A percentile compares a stretch with the other conserved stretches of the same genome.
phyloP scores from a whole-genome alignment of 1,140 invertebrate genomes.

The Oppia nitens region DNA sequence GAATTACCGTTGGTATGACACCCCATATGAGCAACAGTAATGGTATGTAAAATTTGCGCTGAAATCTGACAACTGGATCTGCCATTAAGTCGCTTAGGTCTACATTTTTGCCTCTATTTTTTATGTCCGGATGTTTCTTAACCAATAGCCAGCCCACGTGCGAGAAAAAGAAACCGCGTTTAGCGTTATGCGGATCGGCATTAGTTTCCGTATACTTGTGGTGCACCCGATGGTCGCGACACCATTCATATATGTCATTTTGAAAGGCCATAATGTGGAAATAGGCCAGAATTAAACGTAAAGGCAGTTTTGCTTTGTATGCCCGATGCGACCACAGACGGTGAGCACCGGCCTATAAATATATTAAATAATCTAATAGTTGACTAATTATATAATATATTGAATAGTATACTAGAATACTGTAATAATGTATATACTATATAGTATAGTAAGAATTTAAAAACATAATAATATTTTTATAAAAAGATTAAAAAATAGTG shows the following conservation, averaged over 20 bases:
- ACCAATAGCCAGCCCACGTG: conserved; percentile 79
- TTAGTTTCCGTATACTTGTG: conserved; percentile 92
- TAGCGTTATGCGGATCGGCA: conserved; percentile 89
- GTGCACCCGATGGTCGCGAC: conserved; percentile 82
- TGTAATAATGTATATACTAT: too few species aligned
- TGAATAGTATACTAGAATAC: too few species aligned
- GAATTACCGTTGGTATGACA: conserved; percentile 60
- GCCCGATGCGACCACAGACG: conserved; percentile 81
- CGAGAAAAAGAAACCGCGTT: conserved; percentile 83
- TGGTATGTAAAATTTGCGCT: conserved; percentile 57
- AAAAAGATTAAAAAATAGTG: too few species aligned
- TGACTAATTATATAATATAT: too few species aligned
- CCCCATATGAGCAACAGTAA: conserved; percentile 68
- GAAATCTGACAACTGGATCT: conserved; percentile 71
- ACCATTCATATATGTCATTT: conserved; percentile 84
- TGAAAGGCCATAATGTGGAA: conserved; percentile 34
- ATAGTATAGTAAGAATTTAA: too few species aligned
- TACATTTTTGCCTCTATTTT: conserved; percentile 60
- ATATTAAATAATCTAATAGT: too few species aligned
- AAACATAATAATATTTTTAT: too few species aligned
- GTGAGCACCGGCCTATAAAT: conserved; percentile 80
- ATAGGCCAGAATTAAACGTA: conserved; percentile 54
- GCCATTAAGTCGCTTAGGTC: conserved; percentile 68
- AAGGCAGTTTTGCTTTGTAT: conserved; percentile 78
- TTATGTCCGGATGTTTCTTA: conserved; percentile 75